Base-by-base conservation (phyloP, 1,140 invertebrate species). In the Papilio polytes region DNA sequence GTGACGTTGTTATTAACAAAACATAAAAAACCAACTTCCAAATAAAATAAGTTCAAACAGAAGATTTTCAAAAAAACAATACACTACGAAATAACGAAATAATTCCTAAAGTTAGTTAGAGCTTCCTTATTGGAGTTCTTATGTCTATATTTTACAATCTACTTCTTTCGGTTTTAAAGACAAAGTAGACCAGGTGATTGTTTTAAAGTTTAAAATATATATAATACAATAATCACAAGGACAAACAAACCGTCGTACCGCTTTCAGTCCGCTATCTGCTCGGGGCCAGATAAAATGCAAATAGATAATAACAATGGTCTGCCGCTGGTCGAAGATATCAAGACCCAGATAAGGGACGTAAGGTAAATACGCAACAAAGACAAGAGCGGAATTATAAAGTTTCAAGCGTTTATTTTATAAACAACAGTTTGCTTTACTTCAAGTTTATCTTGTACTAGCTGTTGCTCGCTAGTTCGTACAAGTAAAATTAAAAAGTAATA, bases 271-370 rank as follows among this genome's bases (percentile, higher is more conserved):
- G 46, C 44, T 48, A 76, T 76, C 74, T 9, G 46, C 74, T 46
- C 41, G 10, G 13, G 73, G 73, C 41, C n/a, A n/a, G 74, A 76
- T 76, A 76, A 46, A 76, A 76, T 76, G 74, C 74, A 76, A 76
- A 76, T 76, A 76, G 74, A 76, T 76, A 76, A 76, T 76, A 76
- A 76, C 41, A 53, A 76, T 51, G 12, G 74, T 51, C 74, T 76
- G 4, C 44, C 20, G 41, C 46, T 46, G 46, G 46, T 51, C 44
- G 20, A 51, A 76, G 74, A 76, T 76, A 76, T 76, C 74, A 22
- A 76, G 44, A 26, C 41, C n/a, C 44, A 51, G 74, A 76, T 76
- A 76, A 74, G 73, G 26, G 7, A 74, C 44, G 41, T 74, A 74
- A 76, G 74, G 44, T 74, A 74, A 74, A 46, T 76, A 51, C 20